phyloP scores from a whole-genome alignment of 2,888 invertebrate genomes.

The Ethmia dodecea region DNA sequence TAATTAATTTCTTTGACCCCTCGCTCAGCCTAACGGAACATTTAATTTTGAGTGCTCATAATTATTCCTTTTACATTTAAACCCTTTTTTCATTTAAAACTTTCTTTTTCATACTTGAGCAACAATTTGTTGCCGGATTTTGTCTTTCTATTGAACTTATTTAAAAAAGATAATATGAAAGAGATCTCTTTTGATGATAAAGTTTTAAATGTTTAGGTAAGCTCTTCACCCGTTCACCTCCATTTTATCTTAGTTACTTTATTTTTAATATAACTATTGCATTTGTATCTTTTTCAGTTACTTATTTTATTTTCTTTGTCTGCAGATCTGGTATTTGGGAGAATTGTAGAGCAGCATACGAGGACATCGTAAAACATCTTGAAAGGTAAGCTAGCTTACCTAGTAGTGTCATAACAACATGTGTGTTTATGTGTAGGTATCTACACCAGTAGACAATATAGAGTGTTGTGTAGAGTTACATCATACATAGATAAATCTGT shows the following conservation, averaged over 20 bases:
- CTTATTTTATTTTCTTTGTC: constrained; percentile 69
- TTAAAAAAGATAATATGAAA: constrained; percentile 5
- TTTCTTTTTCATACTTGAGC: constrained; percentile 52
- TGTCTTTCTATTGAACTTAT: constrained; percentile 29
- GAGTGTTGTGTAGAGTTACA: constrained; percentile 15
- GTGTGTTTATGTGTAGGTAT: too few species aligned
- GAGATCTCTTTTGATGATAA: too few species aligned
- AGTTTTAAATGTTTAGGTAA: too few species aligned
- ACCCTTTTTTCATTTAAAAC: constrained; percentile 62
- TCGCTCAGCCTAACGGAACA: constrained; percentile 68
- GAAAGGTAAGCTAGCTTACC: constrained; percentile 85
- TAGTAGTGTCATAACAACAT: constrained; percentile 4
- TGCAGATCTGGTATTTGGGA: constrained; percentile 93
- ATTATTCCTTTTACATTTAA: constrained; percentile 70
- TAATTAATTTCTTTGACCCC: constrained; percentile 73
- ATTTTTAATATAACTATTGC: constrained; percentile 27
- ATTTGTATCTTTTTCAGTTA: constrained; percentile 42
- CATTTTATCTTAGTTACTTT: constrained; percentile 26
- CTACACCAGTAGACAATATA: constrained; percentile 3
- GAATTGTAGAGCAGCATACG: constrained; percentile 95
- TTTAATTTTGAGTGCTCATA: constrained; percentile 77
- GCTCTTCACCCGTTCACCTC: constrained; percentile 26
- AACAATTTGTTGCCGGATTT: constrained; percentile 37
- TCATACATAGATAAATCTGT: constrained; percentile 19
- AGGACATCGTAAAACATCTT: constrained; percentile 96